phyloP scores from a whole-genome alignment of 1,140 invertebrate genomes.

The Drosophila orena region DNA sequence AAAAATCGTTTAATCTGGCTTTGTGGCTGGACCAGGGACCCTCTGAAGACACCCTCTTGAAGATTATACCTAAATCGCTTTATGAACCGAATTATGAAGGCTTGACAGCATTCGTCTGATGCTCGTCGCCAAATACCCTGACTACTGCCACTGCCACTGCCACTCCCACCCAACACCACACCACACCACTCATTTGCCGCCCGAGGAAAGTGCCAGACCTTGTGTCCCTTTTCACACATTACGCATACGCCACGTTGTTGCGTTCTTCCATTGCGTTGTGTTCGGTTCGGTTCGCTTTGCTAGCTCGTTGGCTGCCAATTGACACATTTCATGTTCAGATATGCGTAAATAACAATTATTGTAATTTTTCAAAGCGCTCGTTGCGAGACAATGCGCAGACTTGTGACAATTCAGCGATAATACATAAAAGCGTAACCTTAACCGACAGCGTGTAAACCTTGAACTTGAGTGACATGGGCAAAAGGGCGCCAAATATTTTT shows the following conservation, averaged over 20 bases:
- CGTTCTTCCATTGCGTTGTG: constrained; percentile 4
- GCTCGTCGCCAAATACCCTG: constrained; percentile 17
- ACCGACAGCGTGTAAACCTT: constrained; percentile 65
- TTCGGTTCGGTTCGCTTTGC: constrained; percentile 28
- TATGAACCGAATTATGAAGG: constrained; percentile 56
- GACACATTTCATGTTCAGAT: constrained; percentile 81
- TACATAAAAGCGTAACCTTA: constrained; percentile 60
- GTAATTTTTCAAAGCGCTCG: constrained; percentile 66
- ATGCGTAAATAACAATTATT: constrained; percentile 83
- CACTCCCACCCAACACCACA: neutral
- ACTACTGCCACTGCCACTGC: neutral
- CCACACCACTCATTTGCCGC: constrained; percentile 3
- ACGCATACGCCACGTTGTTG: constrained; percentile 63
- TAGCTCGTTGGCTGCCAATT: constrained; percentile 69
- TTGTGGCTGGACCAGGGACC: constrained; percentile 26
- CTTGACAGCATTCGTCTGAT: constrained; percentile 50
- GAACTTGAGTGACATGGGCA: constrained; percentile 74
- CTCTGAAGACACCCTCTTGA: neutral
- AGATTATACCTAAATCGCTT: constrained; percentile 29
- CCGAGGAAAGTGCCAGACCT: constrained; percentile 33
- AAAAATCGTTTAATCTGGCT: constrained; percentile 15
- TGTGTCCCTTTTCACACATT: constrained; percentile 68
- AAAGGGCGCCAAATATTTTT: constrained; percentile 23
- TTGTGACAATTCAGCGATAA: constrained; percentile 61
- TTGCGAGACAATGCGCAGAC: constrained; percentile 69